Evolutionary conservation across 2,888 invertebrate species (phyloP), one percentile per base, ranked within the genome.

Genomic region (Hololepta plana): DNA sequence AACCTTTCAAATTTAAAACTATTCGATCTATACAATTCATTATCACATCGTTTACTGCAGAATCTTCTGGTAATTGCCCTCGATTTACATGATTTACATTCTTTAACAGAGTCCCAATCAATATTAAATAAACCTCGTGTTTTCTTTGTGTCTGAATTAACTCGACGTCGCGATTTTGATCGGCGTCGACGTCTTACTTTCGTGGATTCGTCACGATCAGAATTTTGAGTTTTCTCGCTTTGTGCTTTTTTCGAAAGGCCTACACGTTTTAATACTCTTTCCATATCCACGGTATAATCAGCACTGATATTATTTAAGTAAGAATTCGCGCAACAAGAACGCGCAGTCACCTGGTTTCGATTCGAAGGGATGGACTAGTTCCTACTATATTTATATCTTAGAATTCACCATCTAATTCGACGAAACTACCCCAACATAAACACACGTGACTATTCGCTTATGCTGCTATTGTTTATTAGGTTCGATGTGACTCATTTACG

Each of bases 1-100:
- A 82, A 82, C 29, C 80, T 60, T 57, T 82, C 81, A 52, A 82
- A 82, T 59, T 81, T 81, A 62, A 82, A 82, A 56, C 82, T 82
- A 53, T 82, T 81, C 38, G 81, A 81, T 39, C 82, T 68, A 46
- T 82, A 82, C 31, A 82, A 64, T 57, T 82, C 80, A 63, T 82
- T 82, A 62, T 81, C 81, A 30, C 74, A 62, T 30, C 72, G 64
- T 37, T 72, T 72, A 36, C 76, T 69, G 51, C 80, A 80, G 42
- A 82, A 66, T 23, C 79, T 29, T 23, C 76, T 67, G 3, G 79
- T 72, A 36, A 81, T 55, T 4, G 60, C 63, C 20, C 60, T 49
- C 20, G 64, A 63, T 40, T 59, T 58, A 44, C 62, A 62, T 27
- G 62, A 60, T 40, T 59, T 59, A 41, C 61, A 62, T 38, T 62